phyloP scores from a whole-genome alignment of 1,140 invertebrate genomes.

The Drosophila azteca region DNA sequence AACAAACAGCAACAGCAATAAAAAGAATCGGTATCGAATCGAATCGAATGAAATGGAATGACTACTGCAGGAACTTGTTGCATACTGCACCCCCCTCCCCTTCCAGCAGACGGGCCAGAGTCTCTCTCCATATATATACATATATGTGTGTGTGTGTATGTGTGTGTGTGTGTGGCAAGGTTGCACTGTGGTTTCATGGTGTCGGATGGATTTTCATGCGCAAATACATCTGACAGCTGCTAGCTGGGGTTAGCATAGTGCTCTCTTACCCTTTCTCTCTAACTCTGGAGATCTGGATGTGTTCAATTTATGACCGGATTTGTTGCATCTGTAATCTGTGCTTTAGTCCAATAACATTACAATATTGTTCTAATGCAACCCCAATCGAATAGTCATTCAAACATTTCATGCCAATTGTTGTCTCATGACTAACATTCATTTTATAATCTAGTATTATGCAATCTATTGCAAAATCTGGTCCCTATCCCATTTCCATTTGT shows the following conservation, averaged over 20 bases:
- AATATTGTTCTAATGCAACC: no score
- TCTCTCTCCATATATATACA: no score
- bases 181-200: slow-evolving; percentile 4
- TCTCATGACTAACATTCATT: no score
- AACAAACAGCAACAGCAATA: slow-evolving; percentile 47
- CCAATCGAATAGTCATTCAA: no score
- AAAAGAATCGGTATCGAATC: slow-evolving; percentile 15
- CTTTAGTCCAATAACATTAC: no score
- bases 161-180: not conserved
- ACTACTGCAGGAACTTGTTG: slow-evolving; percentile 49
- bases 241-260: slow-evolving; percentile 36
- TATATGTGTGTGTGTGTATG: not conserved
- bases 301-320: not conserved
- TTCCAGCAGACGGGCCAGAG: not conserved
- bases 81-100: slow-evolving; percentile 16
- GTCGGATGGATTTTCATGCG: slow-evolving; percentile 56
- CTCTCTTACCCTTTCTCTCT: slow-evolving; percentile 4
- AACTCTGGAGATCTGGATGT: no score
- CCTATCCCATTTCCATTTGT: no score
- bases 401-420: no score
- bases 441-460: no score
- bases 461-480: no score
- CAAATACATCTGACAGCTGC: slow-evolving; percentile 77
- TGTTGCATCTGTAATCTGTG: no score
- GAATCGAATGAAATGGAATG: slow-evolving; percentile 28